Base-by-base conservation (phyloP, 2,888 invertebrate species). In the Tiliacea aurago region DNA sequence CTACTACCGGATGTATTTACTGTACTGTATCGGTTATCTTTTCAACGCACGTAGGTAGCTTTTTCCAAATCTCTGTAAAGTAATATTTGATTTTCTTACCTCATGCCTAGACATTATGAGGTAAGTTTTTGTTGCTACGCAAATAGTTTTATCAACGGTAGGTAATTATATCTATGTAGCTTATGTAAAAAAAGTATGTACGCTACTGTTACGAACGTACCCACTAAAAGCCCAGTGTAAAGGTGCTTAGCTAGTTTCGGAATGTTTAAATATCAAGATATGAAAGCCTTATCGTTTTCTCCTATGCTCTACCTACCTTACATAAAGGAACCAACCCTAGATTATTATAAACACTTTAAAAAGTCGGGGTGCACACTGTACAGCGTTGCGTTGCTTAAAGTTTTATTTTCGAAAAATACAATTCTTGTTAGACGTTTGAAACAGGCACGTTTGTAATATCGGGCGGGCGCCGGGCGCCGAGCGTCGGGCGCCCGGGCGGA, bases 401-500 rank as follows among this genome's bases (percentile, higher is more conserved):
- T 76, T 85, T 75, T 81, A 81, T 81, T 87, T 79, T 73, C 2
- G 58, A 73, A 85, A 73, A 56, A 82, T 70, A 84, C 70, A 73
- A 62, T 78, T 87, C 76, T 75, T 81, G 71, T 76, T 63, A 78
- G 80, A 84, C 62, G 77, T 79, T 81, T 83, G 81, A 76, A 78
- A 74, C 70, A 33, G 69, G 81, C 80, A 88, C 88, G 88, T 84
- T 84, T 80, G 86, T 79, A 85, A 85, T 86, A 86, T 85, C 69
- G 81, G 43, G 64, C 63, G 61, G 37, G 73, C n/a, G 53, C 47
- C 43, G 49, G 15, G 47, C 23, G 23, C 18, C 43, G 49, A 13
- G 47, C 23, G 20, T 18, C 43, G n/a, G n/a, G n/a, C n/a, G n/a
- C n/a, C n/a, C n/a, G 49, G 9, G 6, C n/a, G 70, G 74, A 15